Base-by-base conservation (phyloP, 2,113 vertebrate genomes). In the Zosterops hypoxanthus region DNA sequence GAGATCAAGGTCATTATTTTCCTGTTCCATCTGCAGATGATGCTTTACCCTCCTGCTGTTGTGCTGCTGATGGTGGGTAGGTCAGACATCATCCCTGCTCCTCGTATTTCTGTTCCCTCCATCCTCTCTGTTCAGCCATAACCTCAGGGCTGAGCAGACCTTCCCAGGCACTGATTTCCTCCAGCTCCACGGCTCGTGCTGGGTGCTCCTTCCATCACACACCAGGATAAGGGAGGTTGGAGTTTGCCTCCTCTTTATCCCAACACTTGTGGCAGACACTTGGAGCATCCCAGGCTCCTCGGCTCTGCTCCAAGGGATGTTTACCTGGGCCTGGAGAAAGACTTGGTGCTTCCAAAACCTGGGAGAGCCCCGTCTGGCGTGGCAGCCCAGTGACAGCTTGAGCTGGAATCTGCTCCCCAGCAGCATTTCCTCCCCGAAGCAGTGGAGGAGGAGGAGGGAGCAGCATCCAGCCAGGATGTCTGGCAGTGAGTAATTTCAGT, bases 391-490 rank as follows among this genome's bases (percentile, higher is more conserved):
- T 2, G 42, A 78, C 70, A 52, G 93, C 91, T 66, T 60, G 49
- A n/a, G 39, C 36, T 16, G 34, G 79, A 90, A 22, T 29, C 63
- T 63, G 33, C 76, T 82, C 71, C 88, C 71, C 49, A 2, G 92
- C 75, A 77, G 52, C 47, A 47, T 3, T 80, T 94, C 70, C 73
- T 71, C 81, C 68, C 57, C 2, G 36, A 69, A 94, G 72, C 36
- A 41, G 8, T 8, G 60, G 46, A 82, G 90, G 63, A 69, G 90
- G 63, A 69, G 91, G 73, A 95, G 88, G 90, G 93, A 91, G 85
- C 90, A 77, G 88, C 84, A 78, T 60, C 90, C 83, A 72, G 85
- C 86, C 82, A 83, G 71, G 78, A 69, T 73, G 87, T 71, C 71
- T 97, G 66, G 64, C 55, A 4, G 25, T 63, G 88, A 79, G 79